phyloP scores from a whole-genome alignment of 2,888 invertebrate species.

The Trisateles emortualis region DNA sequence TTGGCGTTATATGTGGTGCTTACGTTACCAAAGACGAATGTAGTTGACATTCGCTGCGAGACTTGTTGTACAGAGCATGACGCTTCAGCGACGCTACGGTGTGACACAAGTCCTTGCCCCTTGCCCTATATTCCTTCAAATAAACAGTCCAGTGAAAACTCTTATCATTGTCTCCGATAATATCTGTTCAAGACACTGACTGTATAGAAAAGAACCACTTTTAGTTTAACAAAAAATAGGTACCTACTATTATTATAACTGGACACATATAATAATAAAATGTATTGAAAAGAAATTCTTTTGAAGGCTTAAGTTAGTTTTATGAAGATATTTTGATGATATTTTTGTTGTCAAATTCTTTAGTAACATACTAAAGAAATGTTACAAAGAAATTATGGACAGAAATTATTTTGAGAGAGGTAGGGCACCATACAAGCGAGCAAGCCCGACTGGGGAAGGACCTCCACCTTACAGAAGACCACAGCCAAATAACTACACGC shows the following conservation, averaged over 20 bases:
- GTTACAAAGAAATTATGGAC: too few species aligned
- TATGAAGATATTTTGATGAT: neutral
- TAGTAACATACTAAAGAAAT: too few species aligned
- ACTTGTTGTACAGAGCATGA: too few species aligned
- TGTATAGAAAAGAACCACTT: constrained; percentile 39
- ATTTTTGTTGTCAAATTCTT: neutral
- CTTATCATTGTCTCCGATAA: constrained; percentile 73
- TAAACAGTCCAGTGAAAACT: constrained; percentile 74
- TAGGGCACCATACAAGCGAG: too few species aligned
- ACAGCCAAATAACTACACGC: too few species aligned
- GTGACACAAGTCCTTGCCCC: constrained; percentile 42
- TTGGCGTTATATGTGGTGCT: too few species aligned
- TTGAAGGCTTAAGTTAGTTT: neutral
- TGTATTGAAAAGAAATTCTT: constrained; percentile 3
- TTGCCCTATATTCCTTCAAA: constrained; percentile 57
- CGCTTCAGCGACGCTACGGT: constrained; percentile 36
- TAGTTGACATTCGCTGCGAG: too few species aligned
- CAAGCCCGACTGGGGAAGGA: too few species aligned
- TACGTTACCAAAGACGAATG: too few species aligned
- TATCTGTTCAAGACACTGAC: constrained; percentile 66
- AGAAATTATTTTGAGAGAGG: too few species aligned
- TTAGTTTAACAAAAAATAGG: constrained; percentile 28
- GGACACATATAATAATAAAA: constrained; percentile 13
- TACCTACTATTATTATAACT: constrained; percentile 22
- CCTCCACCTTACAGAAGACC: too few species aligned